Conservation (phyloP, 1,140 invertebrate species). For the Drosophila persimilis region DNA sequence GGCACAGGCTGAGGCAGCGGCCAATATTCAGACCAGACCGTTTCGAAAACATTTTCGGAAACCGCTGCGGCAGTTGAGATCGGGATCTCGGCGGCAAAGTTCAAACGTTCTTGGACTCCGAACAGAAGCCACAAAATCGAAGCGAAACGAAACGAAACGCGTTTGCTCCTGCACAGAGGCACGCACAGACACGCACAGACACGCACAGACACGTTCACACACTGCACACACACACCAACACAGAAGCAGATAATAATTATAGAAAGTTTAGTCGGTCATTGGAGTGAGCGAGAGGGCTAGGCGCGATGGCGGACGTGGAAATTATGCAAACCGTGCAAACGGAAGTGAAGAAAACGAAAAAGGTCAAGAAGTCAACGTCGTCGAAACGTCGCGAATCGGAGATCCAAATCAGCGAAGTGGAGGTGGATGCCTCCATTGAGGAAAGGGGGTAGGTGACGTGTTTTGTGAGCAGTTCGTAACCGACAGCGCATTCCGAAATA, state of each 20-base stretch:
- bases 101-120: conserved; percentile 52
- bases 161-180: neutral
- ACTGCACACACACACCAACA: conserved; percentile 2
- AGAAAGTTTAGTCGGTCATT: conserved; percentile 82
- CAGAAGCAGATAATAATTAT: conserved; percentile 47
- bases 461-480: conserved; percentile 71
- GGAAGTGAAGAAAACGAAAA: conserved; percentile 92
- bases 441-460: conserved; percentile 91
- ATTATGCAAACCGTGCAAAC: conserved; percentile 90
- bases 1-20: conserved; percentile 25
- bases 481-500: conserved; percentile 4
- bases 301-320: conserved; percentile 92
- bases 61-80: conserved; percentile 74
- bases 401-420: conserved; percentile 91
- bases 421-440: conserved; percentile 87
- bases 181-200: conserved; percentile 4
- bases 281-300: conserved; percentile 32
- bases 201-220: neutral
- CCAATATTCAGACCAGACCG: conserved; percentile 42
- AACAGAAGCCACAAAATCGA: conserved; percentile 19
- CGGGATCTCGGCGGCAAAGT: conserved; percentile 72
- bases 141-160: conserved; percentile 11
- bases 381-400: conserved; percentile 91
- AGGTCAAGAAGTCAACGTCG: conserved; percentile 93
- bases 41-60: conserved; percentile 73